Conservation (phyloP, 2,113 vertebrate genomes). For the Megalops atlanticus region DNA sequence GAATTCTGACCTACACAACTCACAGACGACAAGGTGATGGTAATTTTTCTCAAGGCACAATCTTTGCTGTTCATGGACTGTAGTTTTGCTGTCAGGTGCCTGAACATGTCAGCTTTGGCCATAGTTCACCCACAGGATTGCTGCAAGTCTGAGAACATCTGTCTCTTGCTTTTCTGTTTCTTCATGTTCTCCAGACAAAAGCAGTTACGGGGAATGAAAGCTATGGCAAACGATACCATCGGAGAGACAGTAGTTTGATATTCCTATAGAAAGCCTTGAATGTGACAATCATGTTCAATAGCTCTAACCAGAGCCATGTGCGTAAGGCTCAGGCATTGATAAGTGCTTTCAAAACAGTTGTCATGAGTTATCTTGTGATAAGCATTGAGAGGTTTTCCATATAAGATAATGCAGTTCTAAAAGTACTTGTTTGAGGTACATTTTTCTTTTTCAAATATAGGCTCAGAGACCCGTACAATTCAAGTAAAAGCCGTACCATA, state of each 20-base stretch:
- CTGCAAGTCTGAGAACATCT: not conserved
- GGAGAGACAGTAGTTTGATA: not conserved
- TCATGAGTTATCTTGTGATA: not conserved
- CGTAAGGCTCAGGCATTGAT: not conserved
- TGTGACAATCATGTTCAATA: not conserved
- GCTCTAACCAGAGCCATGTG: too few species aligned
- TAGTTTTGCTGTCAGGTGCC: not conserved
- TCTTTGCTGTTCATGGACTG: too few species aligned
- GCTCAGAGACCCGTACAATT: constrained; percentile 53
- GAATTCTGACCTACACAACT: not conserved
- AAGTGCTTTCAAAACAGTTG: not conserved
- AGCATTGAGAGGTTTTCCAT: not conserved
- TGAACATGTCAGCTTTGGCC: not conserved
- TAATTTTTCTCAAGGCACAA: not conserved
- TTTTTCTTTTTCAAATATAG: constrained; percentile 58
- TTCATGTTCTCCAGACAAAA: not conserved
- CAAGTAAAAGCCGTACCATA: constrained; percentile 65
- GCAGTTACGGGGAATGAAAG: not conserved
- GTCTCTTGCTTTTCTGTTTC: not conserved
- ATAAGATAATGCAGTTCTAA: not conserved
- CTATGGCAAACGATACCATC: not conserved
- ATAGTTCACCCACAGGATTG: not conserved
- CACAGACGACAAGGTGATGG: not conserved
- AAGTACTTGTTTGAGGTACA: constrained; percentile 60
- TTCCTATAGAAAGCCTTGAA: not conserved